Evolutionary conservation across 1,140 invertebrate species (phyloP), one percentile per base, ranked within the genome.

Genomic region (Diachasmimorpha longicaudata): DNA sequence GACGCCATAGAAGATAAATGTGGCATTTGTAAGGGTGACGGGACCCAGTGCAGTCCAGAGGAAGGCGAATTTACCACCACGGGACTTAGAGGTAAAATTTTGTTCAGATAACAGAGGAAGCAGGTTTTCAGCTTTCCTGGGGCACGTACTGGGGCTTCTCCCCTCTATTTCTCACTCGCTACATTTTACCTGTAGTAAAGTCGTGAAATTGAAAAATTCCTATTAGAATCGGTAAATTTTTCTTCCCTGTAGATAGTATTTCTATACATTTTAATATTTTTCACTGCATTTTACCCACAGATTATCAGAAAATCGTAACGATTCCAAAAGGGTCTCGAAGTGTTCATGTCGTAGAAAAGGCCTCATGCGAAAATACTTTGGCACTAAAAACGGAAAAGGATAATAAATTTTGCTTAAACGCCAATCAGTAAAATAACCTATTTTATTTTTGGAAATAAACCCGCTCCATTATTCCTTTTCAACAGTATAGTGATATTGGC

Each of bases 1-100:
- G 85, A 89, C 46, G 92, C 93, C 0, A 87, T 91, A 25, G 92
- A 93, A 77, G 93, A 94, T 82, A 84, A 90, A 10, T 94, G 93
- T 81, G 93, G 93, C 0, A 84, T 93, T 2, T 94, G 93, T 82
- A 91, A 93, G 79, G 93, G 93, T 2, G 92, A 93, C 80, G 93
- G 93, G 0, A 91, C 91, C 0, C 89, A 91, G 23, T 94, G 93
- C 79, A 90, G 81, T 58, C 75, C 82, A 13, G 77, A 90, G 4
- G 80, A 89, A 37, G 86, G 88, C 19, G 76, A 81, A 37, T 90
- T 81, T 42, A 85, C 79, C 14, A 79, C 71, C 6, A 68, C 16
- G 3, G 25, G 19, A 37, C 21, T 46, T 0, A 10, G 10, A 16
- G 73, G 77, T 78, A 75, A 75, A 72, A 46, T 58, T 70, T 16